Evolutionary conservation across 2,113 vertebrate species (phyloP).

Genomic region (Eptesicus fuscus): DNA sequence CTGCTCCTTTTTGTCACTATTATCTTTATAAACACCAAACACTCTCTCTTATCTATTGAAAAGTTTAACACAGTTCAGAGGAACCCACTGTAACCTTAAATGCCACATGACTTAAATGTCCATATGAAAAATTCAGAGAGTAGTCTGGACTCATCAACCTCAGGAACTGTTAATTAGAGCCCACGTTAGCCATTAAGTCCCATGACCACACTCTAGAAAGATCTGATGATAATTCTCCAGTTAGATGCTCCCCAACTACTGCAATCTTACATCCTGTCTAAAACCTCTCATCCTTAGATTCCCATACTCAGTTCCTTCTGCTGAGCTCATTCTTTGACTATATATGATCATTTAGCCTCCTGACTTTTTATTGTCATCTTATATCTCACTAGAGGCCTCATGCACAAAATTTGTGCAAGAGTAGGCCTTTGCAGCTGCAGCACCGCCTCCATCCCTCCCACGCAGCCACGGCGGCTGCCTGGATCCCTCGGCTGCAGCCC

Average conservation of each 20-base stretch:
- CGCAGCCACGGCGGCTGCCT: accelerated
- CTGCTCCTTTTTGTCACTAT: not conserved
- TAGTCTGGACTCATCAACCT: not conserved
- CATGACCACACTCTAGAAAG: not conserved
- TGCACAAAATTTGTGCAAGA: too few species aligned
- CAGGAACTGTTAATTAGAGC: not conserved
- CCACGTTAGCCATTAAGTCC: not conserved
- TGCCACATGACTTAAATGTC: not conserved
- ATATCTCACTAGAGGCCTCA: not conserved
- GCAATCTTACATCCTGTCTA: not conserved
- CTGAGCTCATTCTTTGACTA: not conserved
- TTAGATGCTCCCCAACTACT: not conserved
- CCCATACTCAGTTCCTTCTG: not conserved
- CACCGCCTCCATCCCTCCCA: too few species aligned
- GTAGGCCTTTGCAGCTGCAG: too few species aligned
- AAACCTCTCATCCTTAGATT: not conserved
- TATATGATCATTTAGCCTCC: not conserved
- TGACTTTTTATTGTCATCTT: not conserved
- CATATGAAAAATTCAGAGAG: not conserved
- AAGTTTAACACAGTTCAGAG: not conserved
- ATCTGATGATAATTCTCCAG: not conserved
- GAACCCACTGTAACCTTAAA: not conserved
- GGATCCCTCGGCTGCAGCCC: too few species aligned
- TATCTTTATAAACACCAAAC: not conserved
- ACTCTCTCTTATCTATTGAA: not conserved